Conservation (phyloP, 2,113 vertebrate species). For the Marmota flaviventris region DNA sequence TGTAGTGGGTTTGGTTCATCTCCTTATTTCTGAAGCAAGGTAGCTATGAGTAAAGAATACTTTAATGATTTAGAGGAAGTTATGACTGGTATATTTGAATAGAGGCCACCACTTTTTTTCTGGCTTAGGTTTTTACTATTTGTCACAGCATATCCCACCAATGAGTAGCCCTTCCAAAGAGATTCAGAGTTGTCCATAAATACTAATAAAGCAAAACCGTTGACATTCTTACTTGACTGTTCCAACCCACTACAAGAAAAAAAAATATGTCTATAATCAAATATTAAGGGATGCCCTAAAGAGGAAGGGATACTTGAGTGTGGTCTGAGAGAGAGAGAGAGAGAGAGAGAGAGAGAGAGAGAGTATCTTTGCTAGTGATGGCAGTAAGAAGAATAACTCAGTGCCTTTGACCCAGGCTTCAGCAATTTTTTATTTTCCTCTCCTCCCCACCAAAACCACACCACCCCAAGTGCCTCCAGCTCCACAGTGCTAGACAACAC, state of each 20-base stretch:
- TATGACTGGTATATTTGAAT: background rate
- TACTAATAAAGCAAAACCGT: background rate
- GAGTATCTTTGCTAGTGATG: background rate
- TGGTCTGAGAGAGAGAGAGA: too few relatives aligned
- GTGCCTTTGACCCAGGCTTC: background rate
- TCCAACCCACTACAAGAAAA: background rate
- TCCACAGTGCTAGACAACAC: background rate
- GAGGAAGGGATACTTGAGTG: background rate
- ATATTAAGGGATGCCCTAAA: background rate
- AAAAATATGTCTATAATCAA: background rate
- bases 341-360: background rate
- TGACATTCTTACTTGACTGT: background rate
- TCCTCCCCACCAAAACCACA: background rate
- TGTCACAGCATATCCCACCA: background rate
- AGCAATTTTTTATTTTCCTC: background rate
- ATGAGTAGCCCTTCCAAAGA: background rate
- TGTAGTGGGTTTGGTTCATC: background rate
- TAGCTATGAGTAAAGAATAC: background rate
- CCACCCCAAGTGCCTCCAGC: background rate
- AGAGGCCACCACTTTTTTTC: background rate
- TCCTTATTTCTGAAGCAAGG: background rate
- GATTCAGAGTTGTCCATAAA: background rate
- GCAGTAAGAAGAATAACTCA: background rate
- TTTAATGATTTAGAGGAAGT: background rate
- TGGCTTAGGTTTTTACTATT: background rate